Percentiles rank a stretch among this genome's conserved stretches.
phyloP scores from a whole-genome alignment of 2,888 invertebrate species.

The Aelia acuminata region DNA sequence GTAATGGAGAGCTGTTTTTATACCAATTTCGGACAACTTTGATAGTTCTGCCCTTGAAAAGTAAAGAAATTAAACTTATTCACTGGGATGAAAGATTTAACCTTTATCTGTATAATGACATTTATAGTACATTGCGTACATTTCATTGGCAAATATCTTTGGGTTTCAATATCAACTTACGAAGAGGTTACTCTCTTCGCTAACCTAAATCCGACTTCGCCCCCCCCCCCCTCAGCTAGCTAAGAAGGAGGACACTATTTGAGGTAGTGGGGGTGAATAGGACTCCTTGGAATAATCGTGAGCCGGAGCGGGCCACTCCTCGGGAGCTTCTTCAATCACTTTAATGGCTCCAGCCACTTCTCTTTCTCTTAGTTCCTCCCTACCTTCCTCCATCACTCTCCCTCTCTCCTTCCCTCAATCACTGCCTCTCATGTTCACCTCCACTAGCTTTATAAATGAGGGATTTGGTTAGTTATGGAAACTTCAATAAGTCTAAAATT shows the following conservation, averaged over 20 bases:
- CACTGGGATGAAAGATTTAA: too few relatives aligned
- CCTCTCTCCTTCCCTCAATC: not conserved
- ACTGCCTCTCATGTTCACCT: not conserved
- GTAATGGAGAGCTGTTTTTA: too few relatives aligned
- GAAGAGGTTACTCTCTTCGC: not conserved
- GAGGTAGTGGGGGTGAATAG: not conserved
- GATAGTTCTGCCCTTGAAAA: too few relatives aligned
- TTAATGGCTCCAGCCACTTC: slow-evolving; percentile 46
- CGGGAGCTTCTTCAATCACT: slow-evolving; percentile 36
- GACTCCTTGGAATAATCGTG: not conserved
- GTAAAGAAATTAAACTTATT: too few relatives aligned
- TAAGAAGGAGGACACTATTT: slow-evolving; percentile 10
- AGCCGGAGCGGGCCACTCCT: not conserved
- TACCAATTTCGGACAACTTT: too few relatives aligned
- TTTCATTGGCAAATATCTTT: too few relatives aligned
- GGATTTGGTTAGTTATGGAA: not conserved
- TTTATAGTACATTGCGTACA: too few relatives aligned
- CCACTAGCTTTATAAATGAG: not conserved
- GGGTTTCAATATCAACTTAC: too few relatives aligned
- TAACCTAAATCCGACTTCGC: not conserved
- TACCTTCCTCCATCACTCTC: not conserved
- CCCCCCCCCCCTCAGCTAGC: too few relatives aligned
- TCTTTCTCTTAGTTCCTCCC: slow-evolving; percentile 17
- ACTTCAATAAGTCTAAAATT: too few relatives aligned
- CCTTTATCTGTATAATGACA: too few relatives aligned